phyloP scores from a whole-genome alignment of 2,888 invertebrate species.

The Synanthedon formicaeformis region DNA sequence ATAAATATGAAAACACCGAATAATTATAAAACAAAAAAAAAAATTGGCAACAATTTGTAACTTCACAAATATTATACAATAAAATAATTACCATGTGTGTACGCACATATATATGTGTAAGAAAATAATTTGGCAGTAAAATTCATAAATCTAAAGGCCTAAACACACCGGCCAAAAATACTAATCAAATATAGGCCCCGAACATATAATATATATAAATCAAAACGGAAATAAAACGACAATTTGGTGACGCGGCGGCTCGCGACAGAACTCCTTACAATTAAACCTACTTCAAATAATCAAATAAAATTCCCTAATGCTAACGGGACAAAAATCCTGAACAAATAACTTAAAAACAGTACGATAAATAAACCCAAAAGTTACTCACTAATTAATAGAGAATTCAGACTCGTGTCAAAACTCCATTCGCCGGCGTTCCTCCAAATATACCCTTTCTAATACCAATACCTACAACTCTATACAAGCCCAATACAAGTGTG shows the following conservation, averaged over 20 bases:
- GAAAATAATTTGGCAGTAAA: conserved; percentile 72
- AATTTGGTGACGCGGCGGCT: conserved; percentile 58
- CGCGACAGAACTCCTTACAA: conserved; percentile 49
- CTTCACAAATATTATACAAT: conserved; percentile 64
- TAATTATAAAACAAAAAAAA: conserved; percentile 63
- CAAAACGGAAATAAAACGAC: conserved; percentile 63
- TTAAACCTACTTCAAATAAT: conserved; percentile 64
- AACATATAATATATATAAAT: conserved; percentile 51
- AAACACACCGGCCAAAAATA: conserved; percentile 67
- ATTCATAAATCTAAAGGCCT: conserved; percentile 69
- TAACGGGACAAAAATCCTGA: conserved; percentile 71
- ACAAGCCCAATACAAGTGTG: conserved; percentile 22
- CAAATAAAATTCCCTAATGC: conserved; percentile 70
- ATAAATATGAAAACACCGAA: conserved; percentile 65
- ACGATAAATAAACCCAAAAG: conserved; percentile 69
- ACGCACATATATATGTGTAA: conserved; percentile 65
- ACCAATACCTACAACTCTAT: conserved; percentile 11
- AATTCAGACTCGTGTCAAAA: conserved; percentile 60
- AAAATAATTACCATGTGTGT: conserved; percentile 70
- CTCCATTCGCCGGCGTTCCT: conserved; percentile 41
- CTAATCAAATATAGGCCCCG: conserved; percentile 66
- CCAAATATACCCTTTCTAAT: conserved; percentile 1
- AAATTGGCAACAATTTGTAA: conserved; percentile 70
- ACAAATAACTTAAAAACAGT: conserved; percentile 71
- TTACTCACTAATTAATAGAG: conserved; percentile 69